phyloP scores from a whole-genome alignment of 2,797 vertebrate genomes.

The Enteromius fasciolatus region DNA sequence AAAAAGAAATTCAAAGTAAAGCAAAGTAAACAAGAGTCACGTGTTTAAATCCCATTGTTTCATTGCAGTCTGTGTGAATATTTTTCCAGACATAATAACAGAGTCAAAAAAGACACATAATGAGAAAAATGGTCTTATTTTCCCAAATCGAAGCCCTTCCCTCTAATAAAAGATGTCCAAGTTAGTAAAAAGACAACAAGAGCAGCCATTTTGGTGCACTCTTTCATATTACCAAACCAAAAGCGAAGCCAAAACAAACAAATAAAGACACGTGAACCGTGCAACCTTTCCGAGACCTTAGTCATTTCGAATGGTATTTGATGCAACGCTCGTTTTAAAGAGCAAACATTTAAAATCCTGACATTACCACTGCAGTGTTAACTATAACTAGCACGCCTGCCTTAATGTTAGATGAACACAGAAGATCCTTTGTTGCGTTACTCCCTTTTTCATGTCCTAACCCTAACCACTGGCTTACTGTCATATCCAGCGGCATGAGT shows the following conservation, averaged over 20 bases:
- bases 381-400: not conserved
- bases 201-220: not conserved
- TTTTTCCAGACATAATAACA: slow-evolving; percentile 34
- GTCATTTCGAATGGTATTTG: slow-evolving; percentile 17
- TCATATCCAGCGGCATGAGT: slow-evolving; percentile 29
- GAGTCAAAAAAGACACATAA: not conserved
- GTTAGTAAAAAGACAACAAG: slow-evolving; percentile 33
- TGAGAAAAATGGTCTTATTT: slow-evolving; percentile 11
- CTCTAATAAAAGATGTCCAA: slow-evolving; percentile 31
- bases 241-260: slow-evolving; percentile 33
- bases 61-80: not conserved
- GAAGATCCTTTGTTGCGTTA: not conserved
- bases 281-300: slow-evolving; percentile 42
- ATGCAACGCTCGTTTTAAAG: slow-evolving; percentile 24
- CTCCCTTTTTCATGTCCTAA: slow-evolving; percentile 27
- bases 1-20: not conserved
- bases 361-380: not conserved
- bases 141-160: slow-evolving; percentile 12
- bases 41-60: slow-evolving; percentile 21
- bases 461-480: slow-evolving; percentile 38
- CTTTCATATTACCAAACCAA: slow-evolving; percentile 28
- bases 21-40: slow-evolving; percentile 23
- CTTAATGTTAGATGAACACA: slow-evolving; percentile 19
- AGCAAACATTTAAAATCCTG: slow-evolving; percentile 48
- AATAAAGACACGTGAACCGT: slow-evolving; percentile 24